Percentiles rank a stretch among this genome's conserved stretches.
phyloP scores from a whole-genome alignment of 2,888 invertebrate species.

The Andrena hattorfiana region DNA sequence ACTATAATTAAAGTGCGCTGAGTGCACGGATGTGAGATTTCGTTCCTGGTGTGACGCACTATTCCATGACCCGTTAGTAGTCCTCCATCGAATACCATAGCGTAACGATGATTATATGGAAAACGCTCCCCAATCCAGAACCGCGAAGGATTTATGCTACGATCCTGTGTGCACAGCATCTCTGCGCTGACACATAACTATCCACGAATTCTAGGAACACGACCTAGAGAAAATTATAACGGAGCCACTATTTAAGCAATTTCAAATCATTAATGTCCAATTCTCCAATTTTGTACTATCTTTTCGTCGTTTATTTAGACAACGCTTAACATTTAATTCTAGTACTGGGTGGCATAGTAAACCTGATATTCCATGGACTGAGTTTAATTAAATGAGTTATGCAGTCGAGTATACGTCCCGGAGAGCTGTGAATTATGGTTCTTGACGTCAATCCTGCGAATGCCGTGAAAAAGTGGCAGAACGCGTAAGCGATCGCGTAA shows the following conservation, averaged over 20 bases:
- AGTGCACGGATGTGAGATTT: too few species aligned
- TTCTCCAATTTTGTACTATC: not conserved
- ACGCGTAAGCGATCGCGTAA: not conserved
- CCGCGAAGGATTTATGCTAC: constrained; percentile 43
- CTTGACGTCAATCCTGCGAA: not conserved
- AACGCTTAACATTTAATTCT: not conserved
- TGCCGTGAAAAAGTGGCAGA: not conserved
- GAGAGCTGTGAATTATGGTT: not conserved
- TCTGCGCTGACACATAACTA: not conserved
- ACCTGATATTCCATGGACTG: too few species aligned
- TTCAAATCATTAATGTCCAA: not conserved
- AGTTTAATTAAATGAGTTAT: too few species aligned
- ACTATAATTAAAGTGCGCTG: too few species aligned
- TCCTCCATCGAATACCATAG: constrained; percentile 19
- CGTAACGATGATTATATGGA: constrained; percentile 30
- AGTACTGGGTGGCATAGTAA: too few species aligned
- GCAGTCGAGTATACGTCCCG: too few species aligned
- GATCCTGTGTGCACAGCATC: constrained; percentile 26
- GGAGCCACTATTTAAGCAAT: not conserved
- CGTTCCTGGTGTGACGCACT: constrained; percentile 6
- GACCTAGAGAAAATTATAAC: not conserved
- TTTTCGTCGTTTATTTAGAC: not conserved
- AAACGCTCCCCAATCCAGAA: constrained; percentile 15
- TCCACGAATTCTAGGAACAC: not conserved
- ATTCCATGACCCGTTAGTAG: constrained; percentile 40